phyloP scores from a whole-genome alignment of 2,797 vertebrate genomes.

The Gobio occitaniae region DNA sequence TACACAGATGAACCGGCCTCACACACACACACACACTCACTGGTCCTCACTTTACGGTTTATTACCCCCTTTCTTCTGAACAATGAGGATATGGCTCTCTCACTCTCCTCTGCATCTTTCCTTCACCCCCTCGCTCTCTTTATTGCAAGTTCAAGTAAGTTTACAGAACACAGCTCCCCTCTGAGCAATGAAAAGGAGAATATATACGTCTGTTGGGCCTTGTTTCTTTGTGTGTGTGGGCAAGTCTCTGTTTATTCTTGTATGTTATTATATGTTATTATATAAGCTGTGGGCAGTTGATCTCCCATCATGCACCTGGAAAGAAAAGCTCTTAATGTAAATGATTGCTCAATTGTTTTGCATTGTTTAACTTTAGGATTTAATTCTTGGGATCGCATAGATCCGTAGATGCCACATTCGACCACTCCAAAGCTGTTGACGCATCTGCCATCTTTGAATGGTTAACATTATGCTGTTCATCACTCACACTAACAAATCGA shows the following conservation, averaged over 20 bases:
- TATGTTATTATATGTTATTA: constrained; percentile 69
- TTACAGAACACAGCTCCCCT: constrained; percentile 67
- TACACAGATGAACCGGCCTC: background rate
- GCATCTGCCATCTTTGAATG: background rate
- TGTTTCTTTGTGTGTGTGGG: constrained; percentile 61
- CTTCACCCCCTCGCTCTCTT: constrained; percentile 53
- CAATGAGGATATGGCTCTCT: constrained; percentile 40
- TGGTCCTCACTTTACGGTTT: constrained; percentile 33
- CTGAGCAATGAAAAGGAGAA: constrained; percentile 59
- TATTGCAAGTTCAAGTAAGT: constrained; percentile 60
- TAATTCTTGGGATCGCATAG: background rate
- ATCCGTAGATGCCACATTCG: background rate
- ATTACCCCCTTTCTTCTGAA: constrained; percentile 25
- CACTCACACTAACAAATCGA: background rate
- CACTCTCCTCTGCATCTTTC: constrained; percentile 25
- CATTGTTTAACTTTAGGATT: background rate
- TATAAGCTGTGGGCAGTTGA: background rate
- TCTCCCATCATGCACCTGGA: constrained; percentile 5
- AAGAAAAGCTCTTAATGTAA: background rate
- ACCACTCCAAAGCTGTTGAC: background rate
- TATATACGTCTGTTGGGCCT: constrained; percentile 54
- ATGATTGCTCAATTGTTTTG: background rate
- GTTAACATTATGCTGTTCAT: background rate
- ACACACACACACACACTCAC: background rate
- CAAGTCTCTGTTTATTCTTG: constrained; percentile 33